Conservation (phyloP, 2,888 invertebrate genomes). For the Diaprepes abbreviatus region DNA sequence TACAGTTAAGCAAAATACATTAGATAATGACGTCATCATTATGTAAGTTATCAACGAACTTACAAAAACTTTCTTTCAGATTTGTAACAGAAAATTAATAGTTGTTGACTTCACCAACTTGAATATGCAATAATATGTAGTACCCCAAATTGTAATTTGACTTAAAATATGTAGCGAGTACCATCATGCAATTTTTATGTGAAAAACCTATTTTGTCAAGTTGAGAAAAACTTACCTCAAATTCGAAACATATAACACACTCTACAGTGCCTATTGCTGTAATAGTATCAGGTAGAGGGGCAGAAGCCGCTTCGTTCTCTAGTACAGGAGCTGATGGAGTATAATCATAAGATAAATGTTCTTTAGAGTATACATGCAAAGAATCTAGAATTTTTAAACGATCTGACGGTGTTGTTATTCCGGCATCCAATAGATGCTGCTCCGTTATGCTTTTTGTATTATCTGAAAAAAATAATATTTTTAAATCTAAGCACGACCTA, state of each 20-base stretch:
- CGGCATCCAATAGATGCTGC: conserved; percentile 72
- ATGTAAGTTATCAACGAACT: no score
- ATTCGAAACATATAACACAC: conserved; percentile 89
- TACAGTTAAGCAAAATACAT: no score
- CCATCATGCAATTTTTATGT: no score
- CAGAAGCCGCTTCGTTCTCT: conserved; percentile 58
- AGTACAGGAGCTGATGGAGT: conserved; percentile 58
- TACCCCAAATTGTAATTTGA: no score
- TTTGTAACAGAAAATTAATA: no score
- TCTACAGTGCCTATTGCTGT: conserved; percentile 70
- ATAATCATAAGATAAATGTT: conserved; percentile 41
- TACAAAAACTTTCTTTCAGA: no score
- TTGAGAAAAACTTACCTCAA: conserved; percentile 67
- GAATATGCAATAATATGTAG: no score
- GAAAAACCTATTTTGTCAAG: no score
- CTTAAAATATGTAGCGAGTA: no score
- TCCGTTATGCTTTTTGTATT: conserved; percentile 70
- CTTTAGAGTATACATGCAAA: conserved; percentile 72
- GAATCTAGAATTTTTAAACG: conserved; percentile 75
- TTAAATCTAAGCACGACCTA: no score
- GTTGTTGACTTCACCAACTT: no score
- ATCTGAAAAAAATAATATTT: conserved; percentile 55
- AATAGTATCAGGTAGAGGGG: conserved; percentile 63
- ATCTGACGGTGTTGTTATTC: conserved; percentile 72
- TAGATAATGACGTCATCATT: no score